Evolutionary conservation across 1,140 invertebrate genomes (phyloP), one percentile per base, ranked within the genome.

Genomic region (Drosophila equinoxialis): DNA sequence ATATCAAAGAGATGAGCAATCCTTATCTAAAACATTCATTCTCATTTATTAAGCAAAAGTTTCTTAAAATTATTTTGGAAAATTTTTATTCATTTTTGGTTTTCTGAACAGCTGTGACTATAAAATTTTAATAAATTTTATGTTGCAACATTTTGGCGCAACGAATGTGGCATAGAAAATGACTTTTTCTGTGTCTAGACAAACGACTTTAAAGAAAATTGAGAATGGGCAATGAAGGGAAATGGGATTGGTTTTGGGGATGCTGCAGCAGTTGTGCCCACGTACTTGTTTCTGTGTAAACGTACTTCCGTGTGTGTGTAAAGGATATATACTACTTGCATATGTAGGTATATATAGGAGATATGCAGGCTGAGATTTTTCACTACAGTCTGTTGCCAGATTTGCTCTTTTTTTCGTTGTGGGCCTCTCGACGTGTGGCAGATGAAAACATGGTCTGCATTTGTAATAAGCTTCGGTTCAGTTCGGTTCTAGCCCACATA

Each of bases 1-100:
- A 73, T 63, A 71, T 61, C 63, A 51, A 51, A 63, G 30, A 39
- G 37, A 39, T 13, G 55, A 35, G 30, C 6, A 48, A 66, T 76
- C 37, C 76, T 83, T 77, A 85, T 85, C 81, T 51, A 51, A 51
- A 51, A 51, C 17, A 51, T 51, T 51, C 8, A 68, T 55, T 48
- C 64, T 71, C 68, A 71, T 86, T 87, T 87, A 86, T 82, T 87
- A 86, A 87, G 83, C 76, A 82, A 79, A 87, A 58, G 23, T 63
- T 63, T 87, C 77, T 68, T 42, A 57, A 68, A 26, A 62, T 35
- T 59, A 66, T 63, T 65, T 59, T 74, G 8, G 51, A 78, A 76
- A 81, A 76, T 72, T 78, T 75, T 61, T 75, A 68, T 78, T 69
- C 65, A 60, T 59, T 61, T 76, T 75, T 74, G 39, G 11, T 37